A percentile compares a stretch with the other conserved stretches of the same genome.
Conservation (phyloP, 2,888 invertebrate genomes). For the Xylota sylvarum region DNA sequence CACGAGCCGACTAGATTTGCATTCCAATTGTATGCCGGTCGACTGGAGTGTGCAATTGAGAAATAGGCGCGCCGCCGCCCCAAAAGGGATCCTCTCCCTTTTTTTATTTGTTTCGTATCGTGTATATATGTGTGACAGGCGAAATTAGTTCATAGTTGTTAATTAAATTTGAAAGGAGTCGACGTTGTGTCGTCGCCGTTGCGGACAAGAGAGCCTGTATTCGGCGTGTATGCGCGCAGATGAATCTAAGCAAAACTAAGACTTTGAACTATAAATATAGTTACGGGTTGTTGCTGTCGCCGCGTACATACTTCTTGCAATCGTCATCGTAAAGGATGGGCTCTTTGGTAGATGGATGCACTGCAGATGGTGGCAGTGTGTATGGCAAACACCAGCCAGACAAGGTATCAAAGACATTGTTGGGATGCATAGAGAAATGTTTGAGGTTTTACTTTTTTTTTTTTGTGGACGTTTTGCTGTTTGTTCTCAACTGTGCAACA, state of each 20-base stretch:
- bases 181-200: conserved; percentile 70
- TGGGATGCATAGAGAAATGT: conserved; percentile 58
- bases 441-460: conserved; percentile 22
- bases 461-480: conserved; percentile 44
- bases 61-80: conserved; percentile 19
- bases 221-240: conserved; percentile 10
- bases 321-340: conserved; percentile 62
- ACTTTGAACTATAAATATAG: conserved; percentile 74
- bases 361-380: conserved; percentile 57
- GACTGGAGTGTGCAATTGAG: conserved; percentile 61
- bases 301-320: conserved; percentile 60
- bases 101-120: neutral
- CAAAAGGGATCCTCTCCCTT: conserved; percentile 43
- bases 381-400: conserved; percentile 25
- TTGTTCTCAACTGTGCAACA: conserved; percentile 67
- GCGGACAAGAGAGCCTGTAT: conserved; percentile 45
- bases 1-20: conserved; percentile 49
- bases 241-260: conserved; percentile 73
- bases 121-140: conserved; percentile 71
- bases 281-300: conserved; percentile 13
- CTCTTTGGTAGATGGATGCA: conserved; percentile 30
- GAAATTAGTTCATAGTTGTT: conserved; percentile 84
- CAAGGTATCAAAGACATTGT: conserved; percentile 72
- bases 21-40: conserved; percentile 64
- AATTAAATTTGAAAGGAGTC: conserved; percentile 83